A percentile compares a stretch with the other conserved stretches of the same genome.
Evolutionary conservation across 2,888 invertebrate genomes (phyloP).

Genomic region (Cylindroiulus punctatus): DNA sequence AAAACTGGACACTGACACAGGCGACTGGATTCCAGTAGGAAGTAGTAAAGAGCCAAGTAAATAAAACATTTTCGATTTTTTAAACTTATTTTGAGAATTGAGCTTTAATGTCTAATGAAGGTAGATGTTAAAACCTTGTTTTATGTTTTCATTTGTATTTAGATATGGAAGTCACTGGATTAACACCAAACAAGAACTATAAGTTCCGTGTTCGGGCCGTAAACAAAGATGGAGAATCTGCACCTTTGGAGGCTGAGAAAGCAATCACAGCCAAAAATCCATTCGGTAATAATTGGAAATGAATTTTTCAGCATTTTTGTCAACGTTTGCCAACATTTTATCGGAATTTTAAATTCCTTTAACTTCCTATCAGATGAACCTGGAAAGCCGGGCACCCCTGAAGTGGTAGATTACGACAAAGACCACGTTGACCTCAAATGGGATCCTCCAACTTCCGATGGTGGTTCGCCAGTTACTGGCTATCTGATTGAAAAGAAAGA

Average conservation of each 20-base stretch:
- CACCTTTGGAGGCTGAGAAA: slow-evolving; percentile 88
- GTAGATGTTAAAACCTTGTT: neutral
- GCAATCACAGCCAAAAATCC: slow-evolving; percentile 98
- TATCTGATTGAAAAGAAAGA: slow-evolving; percentile 93
- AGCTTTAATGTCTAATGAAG: slow-evolving; percentile 61
- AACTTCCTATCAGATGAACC: slow-evolving; percentile 78
- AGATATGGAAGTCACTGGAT: slow-evolving; percentile 68
- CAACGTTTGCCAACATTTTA: neutral
- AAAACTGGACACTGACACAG: slow-evolving; percentile 83
- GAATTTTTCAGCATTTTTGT: neutral
- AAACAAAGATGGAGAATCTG: slow-evolving; percentile 71
- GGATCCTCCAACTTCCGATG: slow-evolving; percentile 88
- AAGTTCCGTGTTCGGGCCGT: slow-evolving; percentile 71
- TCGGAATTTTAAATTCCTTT: neutral
- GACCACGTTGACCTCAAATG: slow-evolving; percentile 94
- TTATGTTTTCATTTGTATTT: neutral
- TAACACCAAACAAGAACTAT: slow-evolving; percentile 68
- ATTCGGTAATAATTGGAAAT: slow-evolving; percentile 77
- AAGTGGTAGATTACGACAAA: slow-evolving; percentile 93
- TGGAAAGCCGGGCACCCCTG: slow-evolving; percentile 88
- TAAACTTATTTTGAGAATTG: slow-evolving; percentile 78
- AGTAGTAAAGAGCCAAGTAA: slow-evolving; percentile 82
- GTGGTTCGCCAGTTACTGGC: slow-evolving; percentile 90
- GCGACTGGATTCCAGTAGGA: slow-evolving; percentile 77
- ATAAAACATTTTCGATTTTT: slow-evolving; percentile 58